phyloP scores from a whole-genome alignment of 2,797 vertebrate genomes.

The Crocidura indochinensis region DNA sequence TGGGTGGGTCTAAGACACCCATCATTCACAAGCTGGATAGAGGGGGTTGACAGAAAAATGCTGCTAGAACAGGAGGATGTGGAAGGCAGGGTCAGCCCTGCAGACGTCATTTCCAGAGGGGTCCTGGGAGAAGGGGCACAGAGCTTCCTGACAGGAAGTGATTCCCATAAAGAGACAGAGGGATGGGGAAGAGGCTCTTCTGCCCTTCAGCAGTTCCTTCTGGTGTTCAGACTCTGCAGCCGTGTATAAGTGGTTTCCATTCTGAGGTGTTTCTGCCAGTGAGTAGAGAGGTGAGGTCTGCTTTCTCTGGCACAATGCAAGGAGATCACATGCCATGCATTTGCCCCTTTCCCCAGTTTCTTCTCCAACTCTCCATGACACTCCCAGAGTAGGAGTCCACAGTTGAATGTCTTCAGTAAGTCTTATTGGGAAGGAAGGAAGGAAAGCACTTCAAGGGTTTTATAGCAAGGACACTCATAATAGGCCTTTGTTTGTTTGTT shows the following conservation, averaged over 20 bases:
- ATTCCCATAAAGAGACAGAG: slow-evolving; percentile 84
- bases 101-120: slow-evolving; percentile 69
- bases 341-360: slow-evolving; percentile 13
- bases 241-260: slow-evolving; percentile 28
- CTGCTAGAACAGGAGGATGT: slow-evolving; percentile 62
- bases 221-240: background rate
- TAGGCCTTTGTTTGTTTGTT: no score
- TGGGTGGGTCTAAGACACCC: no score
- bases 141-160: slow-evolving; percentile 86
- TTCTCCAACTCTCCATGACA: background rate
- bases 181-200: slow-evolving; percentile 70
- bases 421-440: slow-evolving; percentile 25
- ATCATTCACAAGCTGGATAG: slow-evolving; percentile 38
- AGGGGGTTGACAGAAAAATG: background rate
- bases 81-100: slow-evolving; percentile 67
- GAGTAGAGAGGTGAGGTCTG: background rate
- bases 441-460: background rate
- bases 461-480: no score
- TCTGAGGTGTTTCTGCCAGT: background rate
- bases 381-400: background rate
- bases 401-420: background rate
- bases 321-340: background rate
- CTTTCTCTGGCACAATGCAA: background rate
- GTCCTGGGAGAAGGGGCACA: slow-evolving; percentile 82
- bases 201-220: slow-evolving; percentile 55